Percentiles rank a stretch among this genome's conserved stretches.
These are phyloP conservation scores for Dolichomitus sp. DNA, from an alignment of 2,888 invertebrate species.

Conservation along the genomic window DNA sequence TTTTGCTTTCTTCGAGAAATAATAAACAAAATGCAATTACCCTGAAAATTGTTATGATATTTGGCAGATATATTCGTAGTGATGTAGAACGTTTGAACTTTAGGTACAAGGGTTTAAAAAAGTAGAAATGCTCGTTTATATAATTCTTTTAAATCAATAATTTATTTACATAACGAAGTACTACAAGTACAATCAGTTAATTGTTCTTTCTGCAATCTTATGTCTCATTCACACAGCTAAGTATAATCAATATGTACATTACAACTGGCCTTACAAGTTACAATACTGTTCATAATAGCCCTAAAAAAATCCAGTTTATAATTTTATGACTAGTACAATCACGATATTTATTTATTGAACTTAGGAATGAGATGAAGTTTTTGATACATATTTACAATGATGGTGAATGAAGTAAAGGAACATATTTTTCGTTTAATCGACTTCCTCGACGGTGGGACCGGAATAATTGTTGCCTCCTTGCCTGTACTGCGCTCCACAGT, in stretches of 20 bases:
- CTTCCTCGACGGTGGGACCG: constrained; percentile 87
- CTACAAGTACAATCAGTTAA: background rate
- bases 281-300: background rate
- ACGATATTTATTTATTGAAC: background rate
- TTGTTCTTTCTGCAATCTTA: background rate
- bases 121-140: background rate
- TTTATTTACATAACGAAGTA: background rate
- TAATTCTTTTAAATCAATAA: background rate
- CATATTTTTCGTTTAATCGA: constrained; percentile 82
- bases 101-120: background rate
- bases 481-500: constrained; percentile 63
- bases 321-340: background rate
- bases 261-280: background rate
- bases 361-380: background rate
- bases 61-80: too few species aligned
- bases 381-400: background rate
- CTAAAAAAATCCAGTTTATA: background rate
- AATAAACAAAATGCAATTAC: too few species aligned
- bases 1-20: too few species aligned
- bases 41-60: too few species aligned
- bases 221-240: background rate
- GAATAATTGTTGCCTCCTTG: constrained; percentile 57
- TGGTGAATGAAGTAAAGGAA: constrained; percentile 7
- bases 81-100: background rate
- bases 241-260: background rate